Conservation (phyloP, 2,888 invertebrate genomes). For the Odontomyia ornata region DNA sequence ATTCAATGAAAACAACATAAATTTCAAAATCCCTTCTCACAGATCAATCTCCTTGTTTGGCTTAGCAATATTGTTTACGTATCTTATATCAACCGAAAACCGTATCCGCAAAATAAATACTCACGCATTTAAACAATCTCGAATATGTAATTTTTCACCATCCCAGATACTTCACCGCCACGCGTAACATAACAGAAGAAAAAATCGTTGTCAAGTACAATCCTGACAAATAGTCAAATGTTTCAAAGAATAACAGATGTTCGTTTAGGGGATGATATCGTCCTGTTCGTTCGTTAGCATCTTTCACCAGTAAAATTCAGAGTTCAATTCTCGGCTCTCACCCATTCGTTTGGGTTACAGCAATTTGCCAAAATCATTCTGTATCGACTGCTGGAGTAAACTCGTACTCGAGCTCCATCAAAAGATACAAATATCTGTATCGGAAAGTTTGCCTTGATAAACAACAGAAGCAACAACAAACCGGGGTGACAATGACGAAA, state of each 20-base stretch:
- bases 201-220: not conserved
- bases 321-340: no score
- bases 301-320: no score
- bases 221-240: slow-evolving; percentile 10
- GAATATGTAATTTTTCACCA: not conserved
- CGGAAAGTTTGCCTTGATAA: not conserved
- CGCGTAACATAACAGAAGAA: not conserved
- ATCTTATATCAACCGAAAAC: not conserved
- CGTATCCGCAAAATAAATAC: not conserved
- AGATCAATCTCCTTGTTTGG: no score
- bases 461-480: not conserved
- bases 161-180: no score
- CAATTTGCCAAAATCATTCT: no score
- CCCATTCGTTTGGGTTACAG: no score
- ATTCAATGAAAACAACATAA: no score
- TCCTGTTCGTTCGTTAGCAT: no score
- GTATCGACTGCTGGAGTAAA: no score
- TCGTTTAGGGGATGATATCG: not conserved
- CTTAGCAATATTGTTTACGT: no score
- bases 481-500: not conserved
- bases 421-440: not conserved
- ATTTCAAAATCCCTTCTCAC: no score
- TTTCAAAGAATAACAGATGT: not conserved
- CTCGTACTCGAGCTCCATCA: no score
- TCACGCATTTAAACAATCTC: not conserved